Percentiles rank a stretch among this genome's conserved stretches.
These are phyloP conservation scores for Epinephelus awoara DNA, from an alignment of 2,797 vertebrate species.

Conservation along the genomic window DNA sequence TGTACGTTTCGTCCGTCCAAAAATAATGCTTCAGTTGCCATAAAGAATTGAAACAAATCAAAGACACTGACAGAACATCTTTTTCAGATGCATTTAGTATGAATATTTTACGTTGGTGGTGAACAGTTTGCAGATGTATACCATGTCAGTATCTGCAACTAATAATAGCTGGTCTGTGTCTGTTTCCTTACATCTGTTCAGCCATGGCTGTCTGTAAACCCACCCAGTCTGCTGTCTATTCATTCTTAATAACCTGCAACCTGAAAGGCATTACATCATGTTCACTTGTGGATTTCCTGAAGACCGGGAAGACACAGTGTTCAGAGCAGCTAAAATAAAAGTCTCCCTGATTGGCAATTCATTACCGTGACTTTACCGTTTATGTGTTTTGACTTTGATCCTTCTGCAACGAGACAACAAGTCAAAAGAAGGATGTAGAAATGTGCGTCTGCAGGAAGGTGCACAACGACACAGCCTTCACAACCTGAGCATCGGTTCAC, in stretches of 20 bases:
- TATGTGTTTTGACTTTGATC: not conserved
- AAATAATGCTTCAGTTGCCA: not conserved
- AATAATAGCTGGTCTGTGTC: not conserved
- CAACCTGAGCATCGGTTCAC: not conserved
- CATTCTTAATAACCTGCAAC: not conserved
- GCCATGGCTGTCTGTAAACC: not conserved
- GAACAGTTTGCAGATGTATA: not conserved
- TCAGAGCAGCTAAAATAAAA: conserved; percentile 5
- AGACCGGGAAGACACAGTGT: not conserved
- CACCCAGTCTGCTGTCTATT: not conserved
- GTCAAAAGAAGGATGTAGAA: not conserved
- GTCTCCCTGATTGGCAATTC: not conserved
- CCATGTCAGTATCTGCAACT: not conserved
- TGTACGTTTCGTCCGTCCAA: no score
- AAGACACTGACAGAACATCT: no score
- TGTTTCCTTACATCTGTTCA: not conserved
- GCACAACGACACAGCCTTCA: not conserved
- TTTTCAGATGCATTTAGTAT: no score
- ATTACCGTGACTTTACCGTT: not conserved
- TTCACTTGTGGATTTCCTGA: not conserved
- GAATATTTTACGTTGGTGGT: no score
- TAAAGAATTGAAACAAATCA: not conserved
- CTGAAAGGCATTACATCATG: not conserved
- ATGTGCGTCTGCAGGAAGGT: not conserved
- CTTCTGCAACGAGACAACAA: not conserved